These are phyloP conservation scores for Gasteruption jaculator DNA, from an alignment of 2,888 invertebrate species.

Conservation along the genomic window DNA sequence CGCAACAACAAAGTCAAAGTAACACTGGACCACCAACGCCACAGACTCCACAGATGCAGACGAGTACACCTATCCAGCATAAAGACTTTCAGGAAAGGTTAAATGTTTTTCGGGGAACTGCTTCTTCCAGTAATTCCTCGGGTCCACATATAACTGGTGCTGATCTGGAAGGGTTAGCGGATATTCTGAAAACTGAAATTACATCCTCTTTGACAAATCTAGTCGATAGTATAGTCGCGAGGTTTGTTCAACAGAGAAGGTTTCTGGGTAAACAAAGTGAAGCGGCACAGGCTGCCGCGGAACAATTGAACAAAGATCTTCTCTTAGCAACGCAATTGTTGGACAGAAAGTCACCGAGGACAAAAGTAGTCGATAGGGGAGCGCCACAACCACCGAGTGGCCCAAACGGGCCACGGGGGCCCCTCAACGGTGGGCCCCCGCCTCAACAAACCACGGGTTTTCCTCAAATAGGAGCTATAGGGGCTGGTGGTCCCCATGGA, in stretches of 20 bases:
- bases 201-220: conserved; percentile 77
- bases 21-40: conserved; percentile 44
- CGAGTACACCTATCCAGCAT: conserved; percentile 56
- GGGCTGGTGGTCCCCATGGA: conserved; percentile 42
- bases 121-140: conserved; percentile 56
- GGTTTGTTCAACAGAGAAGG: conserved; percentile 78
- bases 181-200: conserved; percentile 86
- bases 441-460: conserved; percentile 54
- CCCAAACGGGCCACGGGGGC: conserved; percentile 50
- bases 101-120: conserved; percentile 69
- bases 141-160: conserved; percentile 66
- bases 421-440: conserved; percentile 49
- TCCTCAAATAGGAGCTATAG: conserved; percentile 58
- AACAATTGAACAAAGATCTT: conserved; percentile 81
- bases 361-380: conserved; percentile 68
- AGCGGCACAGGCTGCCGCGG: conserved; percentile 74
- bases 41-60: conserved; percentile 45
- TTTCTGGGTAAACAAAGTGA: conserved; percentile 73
- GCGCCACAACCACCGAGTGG: conserved; percentile 52
- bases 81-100: conserved; percentile 72
- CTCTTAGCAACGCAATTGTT: conserved; percentile 76
- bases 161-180: conserved; percentile 85
- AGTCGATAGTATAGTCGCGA: conserved; percentile 82
- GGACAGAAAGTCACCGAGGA: conserved; percentile 79
- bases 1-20: conserved; percentile 43